These are phyloP conservation scores for Pheosia tremula DNA, from an alignment of 2,888 invertebrate genomes.

Conservation along the genomic window DNA sequence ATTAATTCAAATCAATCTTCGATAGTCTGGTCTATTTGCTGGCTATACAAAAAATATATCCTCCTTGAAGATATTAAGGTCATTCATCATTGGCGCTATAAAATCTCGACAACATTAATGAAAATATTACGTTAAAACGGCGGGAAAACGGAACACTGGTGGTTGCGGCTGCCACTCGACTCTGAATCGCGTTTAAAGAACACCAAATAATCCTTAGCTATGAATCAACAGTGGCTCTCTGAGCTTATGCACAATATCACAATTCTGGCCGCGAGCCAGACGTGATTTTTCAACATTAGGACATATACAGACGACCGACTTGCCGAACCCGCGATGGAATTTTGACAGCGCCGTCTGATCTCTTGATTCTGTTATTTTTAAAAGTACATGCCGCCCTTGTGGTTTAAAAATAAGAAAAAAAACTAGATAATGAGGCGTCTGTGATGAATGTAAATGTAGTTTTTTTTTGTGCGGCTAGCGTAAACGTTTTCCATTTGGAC, in stretches of 20 bases:
- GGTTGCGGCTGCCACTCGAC: background rate
- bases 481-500: constrained; percentile 3
- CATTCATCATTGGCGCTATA: constrained; percentile 1
- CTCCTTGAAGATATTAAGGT: background rate
- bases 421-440: constrained; percentile 27
- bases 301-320: constrained; percentile 27
- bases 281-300: constrained; percentile 39
- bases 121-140: background rate
- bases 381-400: too few relatives aligned
- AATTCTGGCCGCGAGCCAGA: constrained; percentile 37
- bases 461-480: constrained; percentile 13
- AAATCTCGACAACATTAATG: background rate
- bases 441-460: constrained; percentile 17
- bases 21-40: constrained; percentile 1
- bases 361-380: constrained; percentile 17
- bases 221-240: constrained; percentile 34
- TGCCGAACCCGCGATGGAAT: constrained; percentile 29
- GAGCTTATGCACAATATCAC: constrained; percentile 44
- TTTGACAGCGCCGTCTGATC: constrained; percentile 28
- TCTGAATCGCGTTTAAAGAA: constrained; percentile 2
- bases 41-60: background rate
- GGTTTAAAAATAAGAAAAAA: constrained; percentile 6
- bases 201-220: constrained; percentile 15
- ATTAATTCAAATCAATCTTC: constrained; percentile 2
- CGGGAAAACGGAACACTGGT: background rate